phyloP scores from a whole-genome alignment of 2,888 invertebrate species.

The Pimpla rufipes region DNA sequence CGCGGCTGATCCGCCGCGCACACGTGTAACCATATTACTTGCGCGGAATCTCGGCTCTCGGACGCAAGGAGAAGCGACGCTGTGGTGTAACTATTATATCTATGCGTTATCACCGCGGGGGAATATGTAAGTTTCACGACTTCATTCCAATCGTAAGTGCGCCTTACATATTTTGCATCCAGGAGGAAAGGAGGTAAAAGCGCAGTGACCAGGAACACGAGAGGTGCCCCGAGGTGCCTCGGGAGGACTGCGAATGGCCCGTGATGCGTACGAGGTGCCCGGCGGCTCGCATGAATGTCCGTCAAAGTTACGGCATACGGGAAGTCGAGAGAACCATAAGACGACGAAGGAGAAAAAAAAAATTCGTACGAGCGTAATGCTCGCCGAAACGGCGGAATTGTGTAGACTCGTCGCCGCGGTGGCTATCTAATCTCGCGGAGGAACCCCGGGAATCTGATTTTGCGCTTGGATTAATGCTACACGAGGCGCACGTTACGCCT shows the following conservation, averaged over 20 bases:
- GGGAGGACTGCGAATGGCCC: neutral
- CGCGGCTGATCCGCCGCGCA: conserved; percentile 49
- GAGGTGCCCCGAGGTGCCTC: neutral
- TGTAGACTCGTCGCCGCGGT: conserved; percentile 16
- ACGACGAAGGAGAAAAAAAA: neutral
- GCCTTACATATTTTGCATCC: conserved; percentile 37
- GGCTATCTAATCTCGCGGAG: neutral
- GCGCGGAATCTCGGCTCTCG: neutral
- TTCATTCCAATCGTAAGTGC: conserved; percentile 59
- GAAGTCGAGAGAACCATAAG: conserved; percentile 43
- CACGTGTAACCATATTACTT: neutral
- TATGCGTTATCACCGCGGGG: neutral
- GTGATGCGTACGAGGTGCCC: conserved; percentile 38
- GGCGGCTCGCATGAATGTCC: conserved; percentile 29
- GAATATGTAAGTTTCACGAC: conserved; percentile 19
- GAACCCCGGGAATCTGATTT: neutral
- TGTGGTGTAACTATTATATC: neutral
- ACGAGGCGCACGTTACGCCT: neutral
- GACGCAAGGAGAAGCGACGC: neutral
- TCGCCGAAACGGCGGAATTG: conserved; percentile 23
- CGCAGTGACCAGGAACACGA: neutral
- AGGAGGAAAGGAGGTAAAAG: neutral
- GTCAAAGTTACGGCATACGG: conserved; percentile 61
- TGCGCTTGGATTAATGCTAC: neutral
- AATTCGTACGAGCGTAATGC: neutral